phyloP scores from a whole-genome alignment of 2,113 vertebrate species.

The Callaeas wilsoni region DNA sequence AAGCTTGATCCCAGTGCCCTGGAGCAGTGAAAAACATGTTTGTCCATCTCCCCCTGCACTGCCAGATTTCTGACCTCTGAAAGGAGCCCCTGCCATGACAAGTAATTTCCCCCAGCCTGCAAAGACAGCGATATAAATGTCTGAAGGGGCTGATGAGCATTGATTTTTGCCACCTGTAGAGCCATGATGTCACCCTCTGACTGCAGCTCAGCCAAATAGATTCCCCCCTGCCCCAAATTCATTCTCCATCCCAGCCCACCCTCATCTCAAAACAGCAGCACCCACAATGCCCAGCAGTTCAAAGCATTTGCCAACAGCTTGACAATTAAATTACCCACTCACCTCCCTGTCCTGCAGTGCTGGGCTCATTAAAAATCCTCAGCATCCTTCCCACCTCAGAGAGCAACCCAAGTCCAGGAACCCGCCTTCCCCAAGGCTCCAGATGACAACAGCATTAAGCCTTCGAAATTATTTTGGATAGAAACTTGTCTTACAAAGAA shows the following conservation, averaged over 20 bases:
- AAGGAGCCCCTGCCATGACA: neutral
- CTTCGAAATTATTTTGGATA: slow-evolving; percentile 42
- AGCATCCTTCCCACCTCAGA: slow-evolving; percentile 15
- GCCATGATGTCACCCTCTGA: neutral
- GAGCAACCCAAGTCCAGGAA: neutral
- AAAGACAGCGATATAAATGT: neutral
- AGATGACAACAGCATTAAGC: slow-evolving; percentile 37
- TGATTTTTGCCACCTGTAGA: slow-evolving; percentile 36
- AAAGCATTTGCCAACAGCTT: neutral
- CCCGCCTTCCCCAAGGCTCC: neutral
- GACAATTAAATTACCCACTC: neutral
- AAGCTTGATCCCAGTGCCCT: neutral
- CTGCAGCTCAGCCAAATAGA: neutral
- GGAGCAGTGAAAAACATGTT: neutral
- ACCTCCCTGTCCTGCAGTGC: neutral
- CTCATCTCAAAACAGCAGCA: neutral
- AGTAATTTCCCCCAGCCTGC: neutral
- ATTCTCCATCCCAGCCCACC: neutral
- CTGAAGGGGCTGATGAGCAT: neutral
- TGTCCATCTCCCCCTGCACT: neutral
- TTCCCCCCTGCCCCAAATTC: neutral
- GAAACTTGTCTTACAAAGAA: slow-evolving; percentile 54
- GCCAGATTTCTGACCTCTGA: neutral
- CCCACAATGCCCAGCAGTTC: neutral
- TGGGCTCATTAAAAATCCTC: neutral